Base-by-base conservation (phyloP, 2,113 vertebrate genomes). In the Orycteropus afer region DNA sequence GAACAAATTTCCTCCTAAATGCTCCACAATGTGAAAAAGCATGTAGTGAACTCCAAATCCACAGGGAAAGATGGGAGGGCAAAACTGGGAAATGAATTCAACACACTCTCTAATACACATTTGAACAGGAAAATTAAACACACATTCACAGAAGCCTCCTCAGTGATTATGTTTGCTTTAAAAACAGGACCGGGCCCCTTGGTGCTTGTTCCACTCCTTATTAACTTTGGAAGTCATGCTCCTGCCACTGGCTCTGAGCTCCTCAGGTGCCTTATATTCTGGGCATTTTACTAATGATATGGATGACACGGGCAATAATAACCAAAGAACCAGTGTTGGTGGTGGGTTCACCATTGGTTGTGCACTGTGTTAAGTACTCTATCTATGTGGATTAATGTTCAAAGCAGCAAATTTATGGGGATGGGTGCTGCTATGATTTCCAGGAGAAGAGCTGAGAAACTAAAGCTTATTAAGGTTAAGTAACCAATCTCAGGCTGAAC, bases 321-420 rank as follows among this genome's bases (percentile, higher is more conserved):
- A 40, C 4, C 0, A 2, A 29, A 10, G 47, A 18, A 8, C 29
- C 0, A 1, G 0, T 0, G 18, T 22, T 7, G 1, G 25, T 53
- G 57, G 57, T 25, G 14, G 20, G 15, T 1, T 0, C 45, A 23
- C 14, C 1, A 0, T 0, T 0, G 51, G 34, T 49, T 9, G 0
- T 2, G 3, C 3, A 15, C 32, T 9, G 1, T 14, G 0, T 7
- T 22, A 3, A 53, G 23, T 8, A 27, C 27, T 45, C 59, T 4
- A 0, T 8, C 42, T 29, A 0, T 10, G 7, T 5, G 32, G 37
- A 25, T 42, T 27, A 2, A n/a, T 1, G 10, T 0, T 34, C 5
- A 3, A 0, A 9, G 20, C 0, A 0, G 37, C 0, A 2, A 63
- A 32, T 34, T 7, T 8, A 47, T 25, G 29, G 53, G 37, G 73